phyloP scores from a whole-genome alignment of 2,888 invertebrate species.

The Epicampocera succincta region DNA sequence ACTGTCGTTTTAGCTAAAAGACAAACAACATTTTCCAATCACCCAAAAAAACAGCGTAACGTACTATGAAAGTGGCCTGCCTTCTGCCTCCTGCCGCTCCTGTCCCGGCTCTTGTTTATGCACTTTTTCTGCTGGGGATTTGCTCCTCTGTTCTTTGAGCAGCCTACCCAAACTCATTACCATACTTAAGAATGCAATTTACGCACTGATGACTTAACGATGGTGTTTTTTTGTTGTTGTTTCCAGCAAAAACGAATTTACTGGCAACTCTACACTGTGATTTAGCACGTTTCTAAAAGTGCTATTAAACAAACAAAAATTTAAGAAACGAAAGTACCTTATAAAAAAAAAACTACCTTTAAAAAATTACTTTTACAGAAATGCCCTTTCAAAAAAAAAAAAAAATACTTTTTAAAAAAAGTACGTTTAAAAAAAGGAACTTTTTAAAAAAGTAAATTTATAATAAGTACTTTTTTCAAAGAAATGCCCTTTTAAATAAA shows the following conservation, averaged over 20 bases:
- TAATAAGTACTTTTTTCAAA: no score
- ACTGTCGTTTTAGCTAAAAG: constrained; percentile 68
- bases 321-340: no score
- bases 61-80: constrained; percentile 51
- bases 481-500: no score
- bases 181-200: constrained; percentile 67
- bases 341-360: no score
- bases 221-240: neutral
- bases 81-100: constrained; percentile 10
- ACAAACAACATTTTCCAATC: constrained; percentile 71
- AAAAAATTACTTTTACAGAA: no score
- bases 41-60: constrained; percentile 62
- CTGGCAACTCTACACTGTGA: neutral
- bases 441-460: no score
- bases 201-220: constrained; percentile 65
- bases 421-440: no score
- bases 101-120: constrained; percentile 13
- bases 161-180: constrained; percentile 65
- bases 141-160: neutral
- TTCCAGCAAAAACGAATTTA: neutral
- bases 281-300: neutral
- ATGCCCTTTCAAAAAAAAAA: no score
- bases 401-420: no score
- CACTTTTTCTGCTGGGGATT: neutral
- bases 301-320: no score